Base-by-base conservation (phyloP, 2,888 invertebrate genomes). In the Morpho deidamia region DNA sequence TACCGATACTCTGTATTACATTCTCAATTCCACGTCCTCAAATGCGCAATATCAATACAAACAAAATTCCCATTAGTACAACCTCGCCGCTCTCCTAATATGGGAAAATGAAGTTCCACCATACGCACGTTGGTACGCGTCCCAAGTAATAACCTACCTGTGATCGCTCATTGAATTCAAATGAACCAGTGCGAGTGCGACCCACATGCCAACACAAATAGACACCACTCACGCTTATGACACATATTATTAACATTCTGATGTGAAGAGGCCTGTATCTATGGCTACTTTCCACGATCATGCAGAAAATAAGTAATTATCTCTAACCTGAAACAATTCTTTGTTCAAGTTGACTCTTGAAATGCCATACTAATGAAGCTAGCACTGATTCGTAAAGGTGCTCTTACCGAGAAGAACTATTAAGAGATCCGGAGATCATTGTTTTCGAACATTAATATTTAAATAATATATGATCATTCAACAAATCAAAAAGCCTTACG, bases 91-190 rank as follows among this genome's bases (percentile, higher is more conserved):
- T 34, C n/a, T 51, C 61, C 60, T 60, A 60, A 59, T 64, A 62
- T 60, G 60, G 62, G 59, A 64, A 65, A 65, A 68, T 66, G 60
- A 61, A 62, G 65, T 62, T 63, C 52, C 59, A 56, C 63, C 61
- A 60, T 63, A 63, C 53, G 57, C 50, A 63, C 58, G 64, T 66
- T 62, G 53, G 67, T 72, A 68, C 66, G 64, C 63, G 60, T 51
- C 61, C 58, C 62, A 60, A 61, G 66, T 67, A 63, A 62, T 63
- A 66, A 64, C 65, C 64, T 63, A 66, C 61, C 61, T 60, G 62
- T 60, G 64, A 64, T 66, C 69, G 63, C 59, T 64, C 64, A 67
- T 67, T 66, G 67, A 63, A 69, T 69, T 65, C 65, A 69, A 68
- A 68, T 68, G 60, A 65, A 58, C 48, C 56, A 50, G 48, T 45